Evolutionary conservation across 2,888 invertebrate species (phyloP).

Genomic region (Pasiphila rectangulata): DNA sequence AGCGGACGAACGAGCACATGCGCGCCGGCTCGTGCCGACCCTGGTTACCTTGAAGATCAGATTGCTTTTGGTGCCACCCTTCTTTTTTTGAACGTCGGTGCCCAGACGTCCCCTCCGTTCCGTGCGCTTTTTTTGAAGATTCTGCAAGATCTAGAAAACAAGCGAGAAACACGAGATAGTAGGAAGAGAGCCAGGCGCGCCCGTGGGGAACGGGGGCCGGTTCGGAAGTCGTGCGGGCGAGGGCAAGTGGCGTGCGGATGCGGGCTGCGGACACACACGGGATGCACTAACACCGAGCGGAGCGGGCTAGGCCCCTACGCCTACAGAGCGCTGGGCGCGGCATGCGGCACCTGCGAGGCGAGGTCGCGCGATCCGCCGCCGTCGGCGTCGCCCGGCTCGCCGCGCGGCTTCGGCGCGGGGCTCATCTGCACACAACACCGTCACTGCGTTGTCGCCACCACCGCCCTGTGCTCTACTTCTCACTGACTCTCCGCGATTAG

Average conservation of each 20-base stretch:
- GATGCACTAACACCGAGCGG: conserved; percentile 76
- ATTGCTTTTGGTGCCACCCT: conserved; percentile 97
- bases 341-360: conserved; percentile 76
- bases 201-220: conserved; percentile 61
- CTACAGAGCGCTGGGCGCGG: conserved; percentile 53
- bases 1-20: conserved; percentile 81
- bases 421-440: conserved; percentile 79
- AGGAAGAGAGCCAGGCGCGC: conserved; percentile 83
- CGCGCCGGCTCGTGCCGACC: conserved; percentile 80
- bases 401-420: conserved; percentile 74
- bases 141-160: conserved; percentile 99
- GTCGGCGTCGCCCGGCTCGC: conserved; percentile 68
- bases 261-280: conserved; percentile 61
- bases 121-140: conserved; percentile 99
- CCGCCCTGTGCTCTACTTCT: conserved; percentile 75
- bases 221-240: conserved; percentile 61
- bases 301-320: conserved; percentile 74
- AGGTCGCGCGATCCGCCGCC: conserved; percentile 71
- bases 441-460: conserved; percentile 70
- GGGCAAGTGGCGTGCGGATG: conserved; percentile 52
- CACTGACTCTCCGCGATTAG: conserved; percentile 72
- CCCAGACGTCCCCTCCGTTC: conserved; percentile 97
- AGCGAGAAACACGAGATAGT: conserved; percentile 93
- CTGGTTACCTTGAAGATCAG: conserved; percentile 98
- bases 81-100: conserved; percentile 95